These are phyloP conservation scores for Alitta virens DNA, from an alignment of 2,888 invertebrate species.

Conservation along the genomic window DNA sequence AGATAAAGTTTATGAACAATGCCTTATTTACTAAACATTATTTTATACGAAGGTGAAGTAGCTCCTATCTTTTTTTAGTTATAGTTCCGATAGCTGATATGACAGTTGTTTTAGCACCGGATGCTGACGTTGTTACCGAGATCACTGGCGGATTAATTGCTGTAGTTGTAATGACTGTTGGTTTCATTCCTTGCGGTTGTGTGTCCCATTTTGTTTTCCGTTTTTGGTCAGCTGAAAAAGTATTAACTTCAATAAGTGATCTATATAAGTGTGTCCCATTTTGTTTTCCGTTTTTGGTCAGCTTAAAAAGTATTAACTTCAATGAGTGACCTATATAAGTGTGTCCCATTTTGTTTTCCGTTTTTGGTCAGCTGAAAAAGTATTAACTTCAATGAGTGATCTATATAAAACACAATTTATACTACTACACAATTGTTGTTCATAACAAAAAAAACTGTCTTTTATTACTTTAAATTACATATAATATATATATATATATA, in stretches of 20 bases:
- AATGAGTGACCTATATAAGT: too few species aligned
- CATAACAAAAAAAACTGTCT: too few species aligned
- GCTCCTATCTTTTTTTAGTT: constrained; percentile 64
- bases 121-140: constrained; percentile 68
- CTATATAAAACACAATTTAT: too few species aligned
- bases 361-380: constrained; percentile 46
- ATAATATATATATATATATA: too few species aligned
- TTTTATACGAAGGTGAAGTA: too few species aligned
- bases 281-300: constrained; percentile 51
- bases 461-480: too few species aligned
- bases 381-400: too few species aligned
- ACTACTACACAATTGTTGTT: too few species aligned
- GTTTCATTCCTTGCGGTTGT: constrained; percentile 34
- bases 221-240: constrained; percentile 46
- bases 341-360: constrained; percentile 51
- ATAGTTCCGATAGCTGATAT: constrained; percentile 90
- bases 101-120: constrained; percentile 87
- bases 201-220: constrained; percentile 51
- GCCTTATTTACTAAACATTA: too few species aligned
- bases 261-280: constrained; percentile 52
- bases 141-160: constrained; percentile 61
- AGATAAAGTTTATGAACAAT: too few species aligned
- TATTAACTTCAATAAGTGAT: too few species aligned
- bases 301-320: too few species aligned
- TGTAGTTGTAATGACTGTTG: constrained; percentile 49